Evolutionary conservation across 1,140 invertebrate species (phyloP).

Genomic region (Apocrypta bakeri): DNA sequence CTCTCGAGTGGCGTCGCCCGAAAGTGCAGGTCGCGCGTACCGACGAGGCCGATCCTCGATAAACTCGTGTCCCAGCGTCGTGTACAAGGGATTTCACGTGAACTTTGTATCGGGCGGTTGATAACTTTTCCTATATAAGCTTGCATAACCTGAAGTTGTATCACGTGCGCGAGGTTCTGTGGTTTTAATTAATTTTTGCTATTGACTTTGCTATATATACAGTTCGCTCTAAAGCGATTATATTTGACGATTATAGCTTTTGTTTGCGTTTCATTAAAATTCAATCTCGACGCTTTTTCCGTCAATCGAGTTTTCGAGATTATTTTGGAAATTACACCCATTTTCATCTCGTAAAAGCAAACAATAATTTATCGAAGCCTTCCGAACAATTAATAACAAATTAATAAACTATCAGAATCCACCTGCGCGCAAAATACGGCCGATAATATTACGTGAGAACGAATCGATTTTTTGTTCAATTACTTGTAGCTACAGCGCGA

Average conservation of each 20-base stretch:
- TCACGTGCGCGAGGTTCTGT: background rate
- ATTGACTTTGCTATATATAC: background rate
- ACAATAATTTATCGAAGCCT: background rate
- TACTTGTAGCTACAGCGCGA: no score
- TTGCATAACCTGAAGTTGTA: background rate
- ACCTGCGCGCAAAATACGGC: no score
- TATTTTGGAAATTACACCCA: background rate
- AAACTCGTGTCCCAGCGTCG: background rate
- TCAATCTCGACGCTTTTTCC: background rate
- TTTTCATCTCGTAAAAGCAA: background rate
- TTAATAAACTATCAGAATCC: no score
- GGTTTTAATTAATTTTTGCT: background rate
- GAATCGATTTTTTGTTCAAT: no score
- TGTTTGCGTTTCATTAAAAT: background rate
- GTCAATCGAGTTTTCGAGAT: background rate
- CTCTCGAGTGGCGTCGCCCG: background rate
- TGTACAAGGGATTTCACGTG: no score
- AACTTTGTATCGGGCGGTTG: background rate
- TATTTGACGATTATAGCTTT: background rate
- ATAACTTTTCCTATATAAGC: background rate
- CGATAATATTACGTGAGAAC: no score
- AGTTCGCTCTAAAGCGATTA: background rate
- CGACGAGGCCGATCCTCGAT: background rate
- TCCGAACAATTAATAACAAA: no score
- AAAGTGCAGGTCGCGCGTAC: background rate